These are phyloP conservation scores for Toxonevra muliebris DNA, from an alignment of 2,888 invertebrate species.

Conservation along the genomic window DNA sequence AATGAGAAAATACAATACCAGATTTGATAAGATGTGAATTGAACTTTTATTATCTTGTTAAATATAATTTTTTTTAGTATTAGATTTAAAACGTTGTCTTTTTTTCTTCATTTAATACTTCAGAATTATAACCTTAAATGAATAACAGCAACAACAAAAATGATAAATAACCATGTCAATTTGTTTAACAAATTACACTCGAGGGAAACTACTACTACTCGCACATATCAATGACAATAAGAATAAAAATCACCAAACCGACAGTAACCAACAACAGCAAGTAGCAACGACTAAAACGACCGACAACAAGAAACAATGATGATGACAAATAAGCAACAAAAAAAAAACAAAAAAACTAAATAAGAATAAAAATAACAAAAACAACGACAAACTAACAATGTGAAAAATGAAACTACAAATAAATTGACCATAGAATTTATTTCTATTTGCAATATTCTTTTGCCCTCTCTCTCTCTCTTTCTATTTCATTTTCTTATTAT, in stretches of 20 bases:
- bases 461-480: too few species aligned
- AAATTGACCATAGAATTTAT: conserved; percentile 41
- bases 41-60: too few species aligned
- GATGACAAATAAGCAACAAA: too few species aligned
- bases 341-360: too few species aligned
- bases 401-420: conserved; percentile 40
- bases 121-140: too few species aligned
- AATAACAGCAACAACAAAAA: not conserved
- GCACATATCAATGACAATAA: too few species aligned
- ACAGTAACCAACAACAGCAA: conserved; percentile 10
- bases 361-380: conserved; percentile 18
- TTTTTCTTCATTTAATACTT: too few species aligned
- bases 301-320: not conserved
- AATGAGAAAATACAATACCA: too few species aligned
- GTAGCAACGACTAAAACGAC: not conserved
- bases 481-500: too few species aligned
- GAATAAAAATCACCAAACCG: not conserved
- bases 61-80: too few species aligned
- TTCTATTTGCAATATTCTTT: conserved; percentile 27
- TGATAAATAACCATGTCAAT: conserved; percentile 21
- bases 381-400: conserved; percentile 32
- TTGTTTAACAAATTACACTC: conserved; percentile 33
- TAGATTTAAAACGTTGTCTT: too few species aligned
- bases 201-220: conserved; percentile 8
- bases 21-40: too few species aligned